These are phyloP conservation scores for Phalacrocorax pelagicus DNA, from an alignment of 2,113 vertebrate species.

Conservation along the genomic window DNA sequence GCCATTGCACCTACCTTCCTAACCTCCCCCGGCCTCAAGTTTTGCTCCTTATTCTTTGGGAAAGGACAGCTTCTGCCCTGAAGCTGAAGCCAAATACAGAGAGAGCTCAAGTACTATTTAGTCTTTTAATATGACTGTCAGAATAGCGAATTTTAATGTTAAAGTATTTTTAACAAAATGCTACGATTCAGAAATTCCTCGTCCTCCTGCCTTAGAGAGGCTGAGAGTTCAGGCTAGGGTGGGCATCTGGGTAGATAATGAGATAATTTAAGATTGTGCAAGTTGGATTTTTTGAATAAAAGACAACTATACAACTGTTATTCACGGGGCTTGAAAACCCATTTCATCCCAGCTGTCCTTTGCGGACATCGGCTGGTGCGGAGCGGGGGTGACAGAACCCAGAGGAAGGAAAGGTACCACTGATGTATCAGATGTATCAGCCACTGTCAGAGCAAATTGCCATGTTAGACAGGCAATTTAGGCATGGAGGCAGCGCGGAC, in stretches of 20 bases:
- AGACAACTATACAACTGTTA: background rate
- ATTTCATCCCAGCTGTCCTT: background rate
- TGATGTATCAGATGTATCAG: background rate
- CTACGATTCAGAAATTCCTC: background rate
- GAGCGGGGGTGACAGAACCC: background rate
- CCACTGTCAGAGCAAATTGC: background rate
- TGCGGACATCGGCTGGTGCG: background rate
- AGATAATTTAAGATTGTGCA: background rate
- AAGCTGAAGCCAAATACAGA: background rate
- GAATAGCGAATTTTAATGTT: background rate
- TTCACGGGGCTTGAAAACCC: background rate
- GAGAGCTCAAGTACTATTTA: background rate
- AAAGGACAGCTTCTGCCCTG: background rate
- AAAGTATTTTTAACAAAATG: background rate
- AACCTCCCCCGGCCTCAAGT: background rate
- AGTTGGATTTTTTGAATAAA: background rate
- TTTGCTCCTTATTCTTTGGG: background rate
- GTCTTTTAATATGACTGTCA: background rate
- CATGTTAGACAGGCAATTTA: background rate
- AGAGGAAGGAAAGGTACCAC: background rate
- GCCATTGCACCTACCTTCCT: background rate
- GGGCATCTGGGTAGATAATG: background rate
- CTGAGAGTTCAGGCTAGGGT: background rate
- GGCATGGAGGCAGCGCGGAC: background rate
- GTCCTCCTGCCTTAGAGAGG: background rate